These are phyloP conservation scores for Chrysogorgia sp. DNA, from an alignment of 92 coral and sea anemone genomes.

Conservation along the genomic window DNA sequence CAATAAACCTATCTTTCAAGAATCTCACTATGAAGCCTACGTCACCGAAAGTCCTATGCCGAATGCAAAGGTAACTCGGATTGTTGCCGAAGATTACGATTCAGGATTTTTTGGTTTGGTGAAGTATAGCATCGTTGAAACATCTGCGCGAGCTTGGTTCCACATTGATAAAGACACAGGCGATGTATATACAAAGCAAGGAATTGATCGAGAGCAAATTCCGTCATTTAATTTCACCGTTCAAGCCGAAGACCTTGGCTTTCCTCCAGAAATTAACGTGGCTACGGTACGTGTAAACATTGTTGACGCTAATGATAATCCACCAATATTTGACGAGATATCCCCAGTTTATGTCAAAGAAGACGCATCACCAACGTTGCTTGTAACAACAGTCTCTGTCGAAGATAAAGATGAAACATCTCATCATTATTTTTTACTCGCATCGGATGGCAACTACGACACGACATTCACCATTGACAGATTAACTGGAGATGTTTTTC, in stretches of 20 bases:
- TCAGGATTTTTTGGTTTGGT: constrained; percentile 73
- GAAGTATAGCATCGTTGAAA: constrained; percentile 67
- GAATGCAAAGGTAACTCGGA: constrained; percentile 61
- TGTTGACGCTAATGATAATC: constrained; percentile 80
- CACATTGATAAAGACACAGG: constrained; percentile 68
- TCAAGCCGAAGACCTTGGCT: constrained; percentile 73
- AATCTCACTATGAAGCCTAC: constrained; percentile 62
- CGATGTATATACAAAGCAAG: constrained; percentile 64
- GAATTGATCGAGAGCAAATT: constrained; percentile 77
- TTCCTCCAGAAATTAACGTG: constrained; percentile 68
- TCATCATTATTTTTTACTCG: constrained; percentile 59
- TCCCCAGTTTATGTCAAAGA: constrained; percentile 69
- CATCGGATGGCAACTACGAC: constrained; percentile 57
- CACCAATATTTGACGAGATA: constrained; percentile 71
- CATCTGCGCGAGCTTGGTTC: constrained; percentile 56
- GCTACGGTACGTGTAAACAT: constrained; percentile 72
- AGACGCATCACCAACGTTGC: constrained; percentile 63
- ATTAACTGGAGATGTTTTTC: constrained; percentile 67
- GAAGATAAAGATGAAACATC: constrained; percentile 73
- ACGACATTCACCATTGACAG: constrained; percentile 61
- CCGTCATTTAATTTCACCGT: constrained; percentile 66
- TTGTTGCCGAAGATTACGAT: constrained; percentile 78
- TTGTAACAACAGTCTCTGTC: constrained; percentile 65
- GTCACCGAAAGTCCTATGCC: constrained; percentile 66
- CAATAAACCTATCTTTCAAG: constrained; percentile 72